Evolutionary conservation across 2,113 vertebrate genomes (phyloP), one percentile per base, ranked within the genome.

Genomic region (Irena cyanogastra): DNA sequence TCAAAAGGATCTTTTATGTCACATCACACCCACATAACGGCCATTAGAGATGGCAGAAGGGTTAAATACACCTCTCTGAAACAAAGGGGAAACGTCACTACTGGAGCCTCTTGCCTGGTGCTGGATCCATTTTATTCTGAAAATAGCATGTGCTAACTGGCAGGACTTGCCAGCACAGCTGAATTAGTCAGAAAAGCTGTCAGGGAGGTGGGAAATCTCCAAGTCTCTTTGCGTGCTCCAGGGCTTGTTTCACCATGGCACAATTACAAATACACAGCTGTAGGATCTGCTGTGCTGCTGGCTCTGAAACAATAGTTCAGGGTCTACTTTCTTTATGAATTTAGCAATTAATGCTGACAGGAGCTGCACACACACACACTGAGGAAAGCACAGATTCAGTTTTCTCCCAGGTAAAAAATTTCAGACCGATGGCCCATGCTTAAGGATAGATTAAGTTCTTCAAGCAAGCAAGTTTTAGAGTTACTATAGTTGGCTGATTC

Each of bases 151-250:
- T 69, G 57, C 65, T 75, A 83, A 71, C 83, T 37, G 63, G 80
- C 80, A 89, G 86, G 20, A 56, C 72, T 69, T 82, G 66, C 71
- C 86, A 87, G 89, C 74, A 31, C 69, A 89, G 89, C 87, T 79
- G 66, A 95, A 79, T 82, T 71, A 52, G 70, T 72, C 79, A 90
- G 93, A 82, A 82, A 80, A 89, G 74, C 84, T 95, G 84, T 77
- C 80, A 57, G 74, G 81, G 89, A 89, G 66, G 91, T 87, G 89
- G 65, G 87, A 82, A 89, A 89, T 79, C 93, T 96, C 86, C 66
- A 45, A 79, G 70, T 27, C 41, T 84, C 94, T 91, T 68, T 65
- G 74, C 30, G 9, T 79, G 87, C 93, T 95, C 65, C 91, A 18
- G 81, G 87, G 84, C 65, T 92, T 41, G 72, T 84, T 94, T 72